Base-by-base conservation (phyloP, 2,888 invertebrate genomes). In the Melanostoma scalare region DNA sequence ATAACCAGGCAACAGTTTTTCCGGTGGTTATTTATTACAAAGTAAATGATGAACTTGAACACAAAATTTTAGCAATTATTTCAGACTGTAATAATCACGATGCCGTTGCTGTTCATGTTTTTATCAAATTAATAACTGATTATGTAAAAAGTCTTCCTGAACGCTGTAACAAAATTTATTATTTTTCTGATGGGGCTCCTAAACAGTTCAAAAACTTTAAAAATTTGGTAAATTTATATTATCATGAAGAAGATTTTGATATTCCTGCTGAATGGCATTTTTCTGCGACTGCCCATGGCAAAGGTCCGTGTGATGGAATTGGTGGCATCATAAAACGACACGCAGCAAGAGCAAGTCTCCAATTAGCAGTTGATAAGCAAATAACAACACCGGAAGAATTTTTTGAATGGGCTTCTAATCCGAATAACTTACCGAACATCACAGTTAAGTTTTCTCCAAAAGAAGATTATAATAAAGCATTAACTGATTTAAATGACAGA, bases 181-280 rank as follows among this genome's bases (percentile, higher is more conserved):
- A 44, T 65, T 56, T 65, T 44, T 20, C 20, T 20, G 20, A 20
- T 20, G 20, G 20, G 20, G 20, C 20, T 20, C 20, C 20, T 20
- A 0, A 20, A 20, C 20, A 20, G 20, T 20, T 20, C 20, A 20
- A 69, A 38, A 77, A 69, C 53, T 61, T 44, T 61, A 73, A 73
- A 50, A 61, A 52, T 63, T 55, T 69, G 53, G 31, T 44, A 30
- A 73, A 73, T 73, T 36, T 78, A 35, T 52, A 20, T 30, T 46
- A 61, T 36, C 58, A 78, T 67, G 42, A 65, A 73, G 50, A 65
- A 33, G 72, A 78, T 35, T 73, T 78, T 56, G 63, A 56, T 46
- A 38, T 78, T 8, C 5, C 10, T 33, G 78, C 72, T 44, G 78
- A 78, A 35, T 72, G 78, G 78, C 72, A 78, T 52, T 78, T 78